A percentile compares a stretch with the other conserved stretches of the same genome.
phyloP scores from a whole-genome alignment of 1,140 invertebrate genomes.

The Zaprionus lachaisei region DNA sequence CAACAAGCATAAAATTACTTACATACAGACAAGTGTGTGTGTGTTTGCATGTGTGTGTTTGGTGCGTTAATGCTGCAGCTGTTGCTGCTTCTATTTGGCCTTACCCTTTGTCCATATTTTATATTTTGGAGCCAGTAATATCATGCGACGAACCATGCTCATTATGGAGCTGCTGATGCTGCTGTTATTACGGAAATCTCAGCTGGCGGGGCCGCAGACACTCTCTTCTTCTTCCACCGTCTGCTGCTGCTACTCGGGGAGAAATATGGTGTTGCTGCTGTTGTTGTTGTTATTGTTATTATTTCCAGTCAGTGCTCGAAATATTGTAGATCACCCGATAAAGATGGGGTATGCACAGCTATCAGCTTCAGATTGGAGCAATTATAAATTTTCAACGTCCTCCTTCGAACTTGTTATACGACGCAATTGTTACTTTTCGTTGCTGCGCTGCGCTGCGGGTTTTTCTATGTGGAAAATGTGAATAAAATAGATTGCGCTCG shows the following conservation, averaged over 20 bases:
- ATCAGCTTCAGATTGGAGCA: not conserved
- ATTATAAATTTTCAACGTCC: constrained; percentile 21
- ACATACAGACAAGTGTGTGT: not conserved
- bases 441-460: constrained; percentile 43
- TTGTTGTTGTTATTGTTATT: constrained; percentile 30
- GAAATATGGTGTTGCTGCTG: not conserved
- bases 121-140: constrained; percentile 76
- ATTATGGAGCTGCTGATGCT: constrained; percentile 54
- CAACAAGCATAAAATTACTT: constrained; percentile 42
- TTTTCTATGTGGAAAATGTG: constrained; percentile 77
- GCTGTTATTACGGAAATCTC: constrained; percentile 47
- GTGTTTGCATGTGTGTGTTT: not conserved
- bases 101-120: constrained; percentile 78
- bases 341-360: constrained; percentile 23
- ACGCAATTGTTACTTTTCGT: constrained; percentile 70
- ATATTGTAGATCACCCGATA: constrained; percentile 38
- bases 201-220: constrained; percentile 40
- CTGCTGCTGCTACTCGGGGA: constrained; percentile 20
- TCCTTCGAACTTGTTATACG: constrained; percentile 43
- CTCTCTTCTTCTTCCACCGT: constrained; percentile 23
- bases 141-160: constrained; percentile 80
- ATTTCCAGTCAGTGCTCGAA: constrained; percentile 35
- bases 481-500: constrained; percentile 76
- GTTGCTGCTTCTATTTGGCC: constrained; percentile 15
- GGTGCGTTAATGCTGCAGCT: constrained; percentile 20